Evolutionary conservation across 2,113 vertebrate genomes (phyloP).

Genomic region (Zapornia atra): DNA sequence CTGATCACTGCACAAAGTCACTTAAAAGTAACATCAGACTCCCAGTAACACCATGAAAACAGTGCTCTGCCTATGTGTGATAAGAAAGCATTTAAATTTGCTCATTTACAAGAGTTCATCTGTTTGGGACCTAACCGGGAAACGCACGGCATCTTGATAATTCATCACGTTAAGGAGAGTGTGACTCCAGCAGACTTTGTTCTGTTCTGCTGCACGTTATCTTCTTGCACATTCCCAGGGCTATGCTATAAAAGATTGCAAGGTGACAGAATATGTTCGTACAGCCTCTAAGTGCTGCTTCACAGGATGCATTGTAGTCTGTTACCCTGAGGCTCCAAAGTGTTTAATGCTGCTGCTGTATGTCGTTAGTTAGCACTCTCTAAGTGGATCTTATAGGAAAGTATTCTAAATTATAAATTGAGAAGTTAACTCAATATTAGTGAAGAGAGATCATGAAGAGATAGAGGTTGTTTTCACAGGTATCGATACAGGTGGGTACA

Average conservation of each 20-base stretch:
- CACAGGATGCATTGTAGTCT: conserved; percentile 23
- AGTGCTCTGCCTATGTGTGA: not conserved
- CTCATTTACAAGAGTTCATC: conserved; percentile 56
- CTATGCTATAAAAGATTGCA: conserved; percentile 36
- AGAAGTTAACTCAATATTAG: conserved; percentile 2
- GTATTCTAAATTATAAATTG: not conserved
- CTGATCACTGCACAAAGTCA: conserved; percentile 22
- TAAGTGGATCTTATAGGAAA: conserved; percentile 3
- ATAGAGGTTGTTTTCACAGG: not conserved
- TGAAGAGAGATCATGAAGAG: not conserved
- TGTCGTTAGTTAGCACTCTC: conserved; percentile 24
- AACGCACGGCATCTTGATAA: conserved; percentile 15
- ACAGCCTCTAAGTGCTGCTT: conserved; percentile 42
- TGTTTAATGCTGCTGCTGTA: conserved; percentile 45
- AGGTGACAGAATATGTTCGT: conserved; percentile 56
- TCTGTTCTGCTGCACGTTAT: conserved; percentile 20
- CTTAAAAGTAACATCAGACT: conserved; percentile 33
- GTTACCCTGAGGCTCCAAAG: conserved; percentile 41
- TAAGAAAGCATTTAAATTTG: conserved; percentile 54
- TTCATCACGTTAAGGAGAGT: conserved; percentile 40
- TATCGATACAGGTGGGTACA: not conserved
- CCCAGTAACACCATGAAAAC: not conserved
- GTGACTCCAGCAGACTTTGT: conserved; percentile 42
- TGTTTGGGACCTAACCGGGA: conserved; percentile 13
- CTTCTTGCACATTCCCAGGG: conserved; percentile 51